Evolutionary conservation across 2,797 vertebrate species (phyloP).

Genomic region (Chloroceryle inda): DNA sequence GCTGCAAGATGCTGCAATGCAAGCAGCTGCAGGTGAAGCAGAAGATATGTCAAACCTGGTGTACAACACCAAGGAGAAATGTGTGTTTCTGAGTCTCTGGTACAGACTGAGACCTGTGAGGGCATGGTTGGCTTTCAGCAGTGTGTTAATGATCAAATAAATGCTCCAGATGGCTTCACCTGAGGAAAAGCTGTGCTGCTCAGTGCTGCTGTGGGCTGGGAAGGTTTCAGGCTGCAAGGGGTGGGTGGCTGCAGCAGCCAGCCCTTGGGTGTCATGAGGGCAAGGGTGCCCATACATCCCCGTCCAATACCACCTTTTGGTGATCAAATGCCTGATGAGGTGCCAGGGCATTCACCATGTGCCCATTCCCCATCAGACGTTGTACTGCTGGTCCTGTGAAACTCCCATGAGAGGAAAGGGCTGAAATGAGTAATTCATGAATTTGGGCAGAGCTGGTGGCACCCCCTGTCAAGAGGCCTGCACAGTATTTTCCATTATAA

Average conservation of each 20-base stretch:
- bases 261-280: not conserved
- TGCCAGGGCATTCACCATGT: rapidly evolving
- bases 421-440: not conserved
- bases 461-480: not conserved
- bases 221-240: not conserved
- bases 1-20: not conserved
- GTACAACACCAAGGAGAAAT: not conserved
- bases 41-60: not conserved
- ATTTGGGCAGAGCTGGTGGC: not conserved
- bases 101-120: not conserved
- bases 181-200: not conserved
- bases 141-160: not conserved
- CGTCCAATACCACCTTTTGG: not conserved
- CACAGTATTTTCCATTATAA: not conserved
- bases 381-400: not conserved
- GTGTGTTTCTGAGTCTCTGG: not conserved
- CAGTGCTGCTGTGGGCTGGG: not conserved
- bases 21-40: not conserved
- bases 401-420: not conserved
- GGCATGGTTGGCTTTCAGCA: not conserved
- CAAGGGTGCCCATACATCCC: not conserved
- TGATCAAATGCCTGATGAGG: not conserved
- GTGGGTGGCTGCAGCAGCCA: not conserved
- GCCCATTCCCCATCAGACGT: rapidly evolving
- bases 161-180: not conserved